Evolutionary conservation across 2,113 vertebrate genomes (phyloP), one percentile per base, ranked within the genome.

Genomic region (Cromileptes altivelis): DNA sequence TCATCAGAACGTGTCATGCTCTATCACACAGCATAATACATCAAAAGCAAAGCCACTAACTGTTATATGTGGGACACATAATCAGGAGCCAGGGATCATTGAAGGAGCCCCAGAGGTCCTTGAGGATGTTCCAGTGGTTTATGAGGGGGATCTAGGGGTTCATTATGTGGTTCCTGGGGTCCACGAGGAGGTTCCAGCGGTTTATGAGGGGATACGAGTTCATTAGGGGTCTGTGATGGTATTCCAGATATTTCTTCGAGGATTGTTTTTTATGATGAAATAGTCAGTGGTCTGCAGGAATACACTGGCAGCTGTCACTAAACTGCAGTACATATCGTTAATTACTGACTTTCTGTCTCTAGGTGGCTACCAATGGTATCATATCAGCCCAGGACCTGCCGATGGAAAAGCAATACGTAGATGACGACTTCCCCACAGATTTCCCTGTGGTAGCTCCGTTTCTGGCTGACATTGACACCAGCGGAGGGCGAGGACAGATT

Each of bases 301-400:
- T 30, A 13, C 13, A 19, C 7, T 37, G 27, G 49, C 5, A 45
- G 19, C 45, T 10, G 18, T 49, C 1, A 56, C 68, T 23, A 13
- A 27, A 42, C 15, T 25, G 67, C 15, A 18, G 47, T 58, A 14
- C 3, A 9, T 10, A 42, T 42, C 40, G 10, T 42, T 70, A 14
- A 68, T 49, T 14, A 23, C 9, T 11, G 11, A 18, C 27, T 50
- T 3, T 78, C 56, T 80, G 25, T 61, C 17, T 62, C 50, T 83
- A 99, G 98, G 98, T 99, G 85, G 97, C 97, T 64, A 99, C 98
- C 93, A 99, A 99, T 37, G 98, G 98, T 47, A 96, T 99, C 94
- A 96, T 99, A 91, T 99, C 98, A 69, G 96, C 96, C 61, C 97
- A 97, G 89, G 97, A 99, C 92, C 96, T 99, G 81, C 98, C 98